Conservation (phyloP, 1,140 invertebrate genomes). For the Polyergus mexicanus region DNA sequence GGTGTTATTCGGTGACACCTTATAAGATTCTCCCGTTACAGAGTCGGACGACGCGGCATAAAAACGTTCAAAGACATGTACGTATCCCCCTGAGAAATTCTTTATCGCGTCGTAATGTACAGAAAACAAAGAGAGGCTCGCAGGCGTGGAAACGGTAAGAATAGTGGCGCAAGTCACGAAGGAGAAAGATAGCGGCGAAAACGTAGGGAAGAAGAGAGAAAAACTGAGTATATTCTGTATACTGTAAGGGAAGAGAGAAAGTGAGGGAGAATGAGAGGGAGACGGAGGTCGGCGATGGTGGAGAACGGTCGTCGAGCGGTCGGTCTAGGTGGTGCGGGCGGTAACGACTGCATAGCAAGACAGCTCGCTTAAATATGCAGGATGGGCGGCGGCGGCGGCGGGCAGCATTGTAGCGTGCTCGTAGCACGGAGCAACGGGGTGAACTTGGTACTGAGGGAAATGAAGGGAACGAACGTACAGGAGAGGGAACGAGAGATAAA, state of each 20-base stretch:
- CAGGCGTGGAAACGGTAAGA: slow-evolving; percentile 38
- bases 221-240: background rate
- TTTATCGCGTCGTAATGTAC: slow-evolving; percentile 52
- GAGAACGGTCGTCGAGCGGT: slow-evolving; percentile 72
- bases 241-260: background rate
- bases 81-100: slow-evolving; percentile 35
- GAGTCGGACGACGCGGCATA: background rate
- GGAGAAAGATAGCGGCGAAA: slow-evolving; percentile 44
- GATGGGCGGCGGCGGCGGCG: slow-evolving; percentile 85
- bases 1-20: slow-evolving; percentile 1
- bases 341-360: slow-evolving; percentile 85
- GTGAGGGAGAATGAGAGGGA: background rate
- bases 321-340: slow-evolving; percentile 69
- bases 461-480: slow-evolving; percentile 76
- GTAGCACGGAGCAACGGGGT: slow-evolving; percentile 83
- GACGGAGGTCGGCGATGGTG: slow-evolving; percentile 66
- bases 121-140: slow-evolving; percentile 49
- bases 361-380: slow-evolving; percentile 86
- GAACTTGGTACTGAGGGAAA: slow-evolving; percentile 82
- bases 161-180: slow-evolving; percentile 38
- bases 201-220: background rate
- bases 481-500: slow-evolving; percentile 68
- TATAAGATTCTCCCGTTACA: slow-evolving; percentile 5
- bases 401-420: slow-evolving; percentile 84
- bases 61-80: slow-evolving; percentile 51